phyloP scores from a whole-genome alignment of 35 echinoderm and acorn worm genomes.

The Lytechinus variegatus region DNA sequence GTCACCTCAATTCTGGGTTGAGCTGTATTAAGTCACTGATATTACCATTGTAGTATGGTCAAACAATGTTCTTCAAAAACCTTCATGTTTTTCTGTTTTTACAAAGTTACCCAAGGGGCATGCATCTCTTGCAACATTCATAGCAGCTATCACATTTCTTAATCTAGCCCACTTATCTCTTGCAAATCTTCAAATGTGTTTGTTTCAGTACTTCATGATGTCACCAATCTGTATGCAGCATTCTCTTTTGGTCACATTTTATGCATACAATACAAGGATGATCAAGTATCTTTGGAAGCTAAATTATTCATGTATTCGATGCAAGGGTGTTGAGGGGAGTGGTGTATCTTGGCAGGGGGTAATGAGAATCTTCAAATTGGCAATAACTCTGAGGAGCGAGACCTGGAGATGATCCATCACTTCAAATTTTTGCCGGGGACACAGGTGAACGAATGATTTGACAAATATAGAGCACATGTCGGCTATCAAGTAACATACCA shows the following conservation, averaged over 20 bases:
- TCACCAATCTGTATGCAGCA: background rate
- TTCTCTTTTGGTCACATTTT: background rate
- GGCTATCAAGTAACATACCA: conserved; percentile 31
- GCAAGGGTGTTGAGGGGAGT: background rate
- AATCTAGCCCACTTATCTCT: background rate
- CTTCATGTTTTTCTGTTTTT: background rate
- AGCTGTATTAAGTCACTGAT: too few relatives aligned
- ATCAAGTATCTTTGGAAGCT: background rate
- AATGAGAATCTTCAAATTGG: background rate
- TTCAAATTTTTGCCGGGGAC: conserved; percentile 1
- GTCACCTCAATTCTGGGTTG: too few relatives aligned
- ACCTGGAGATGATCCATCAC: conserved; percentile 27
- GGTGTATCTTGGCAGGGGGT: background rate
- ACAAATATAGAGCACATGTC: conserved; percentile 29
- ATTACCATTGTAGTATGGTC: too few relatives aligned
- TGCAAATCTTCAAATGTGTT: background rate
- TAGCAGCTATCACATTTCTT: background rate
- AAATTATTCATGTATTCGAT: conserved; percentile 8
- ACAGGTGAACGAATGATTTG: conserved; percentile 41
- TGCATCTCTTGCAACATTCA: background rate
- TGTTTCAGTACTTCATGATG: background rate
- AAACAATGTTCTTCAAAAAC: too few relatives aligned
- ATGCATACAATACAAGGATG: background rate
- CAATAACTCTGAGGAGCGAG: background rate
- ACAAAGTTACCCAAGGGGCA: background rate